Conservation (phyloP, 2,888 invertebrate species). For the Coenonympha arcania region DNA sequence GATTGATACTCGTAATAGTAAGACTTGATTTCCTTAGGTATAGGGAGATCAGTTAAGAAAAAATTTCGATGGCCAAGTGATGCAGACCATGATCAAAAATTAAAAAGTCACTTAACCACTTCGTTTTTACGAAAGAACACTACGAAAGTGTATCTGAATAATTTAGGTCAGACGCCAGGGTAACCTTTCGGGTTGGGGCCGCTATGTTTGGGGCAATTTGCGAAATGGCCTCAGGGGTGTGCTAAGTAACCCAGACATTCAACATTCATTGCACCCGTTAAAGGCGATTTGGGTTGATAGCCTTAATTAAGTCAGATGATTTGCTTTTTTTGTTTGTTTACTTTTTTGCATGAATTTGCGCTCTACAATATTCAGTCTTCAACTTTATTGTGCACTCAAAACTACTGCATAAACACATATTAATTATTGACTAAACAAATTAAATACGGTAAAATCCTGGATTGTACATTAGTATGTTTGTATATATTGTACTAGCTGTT, state of each 20-base stretch:
- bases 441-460: no score
- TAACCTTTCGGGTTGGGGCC: conserved; percentile 12
- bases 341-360: not conserved
- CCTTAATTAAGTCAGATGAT: conserved; percentile 15
- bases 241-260: conserved; percentile 15
- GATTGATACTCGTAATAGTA: no score
- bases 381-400: no score
- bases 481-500: no score
- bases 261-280: conserved; percentile 16
- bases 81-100: no score
- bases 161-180: conserved; percentile 20
- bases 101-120: not conserved
- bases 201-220: conserved; percentile 24
- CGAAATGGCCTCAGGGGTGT: conserved; percentile 22
- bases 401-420: no score
- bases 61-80: no score
- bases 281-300: conserved; percentile 10
- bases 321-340: not conserved
- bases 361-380: no score
- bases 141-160: conserved; percentile 8
- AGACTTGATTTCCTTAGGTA: no score
- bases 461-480: no score
- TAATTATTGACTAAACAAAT: no score
- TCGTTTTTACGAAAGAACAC: not conserved
- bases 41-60: no score